Evolutionary conservation across 53 echinoderm and acorn worm genomes (phyloP).

Genomic region (Pentamera pediparva): DNA sequence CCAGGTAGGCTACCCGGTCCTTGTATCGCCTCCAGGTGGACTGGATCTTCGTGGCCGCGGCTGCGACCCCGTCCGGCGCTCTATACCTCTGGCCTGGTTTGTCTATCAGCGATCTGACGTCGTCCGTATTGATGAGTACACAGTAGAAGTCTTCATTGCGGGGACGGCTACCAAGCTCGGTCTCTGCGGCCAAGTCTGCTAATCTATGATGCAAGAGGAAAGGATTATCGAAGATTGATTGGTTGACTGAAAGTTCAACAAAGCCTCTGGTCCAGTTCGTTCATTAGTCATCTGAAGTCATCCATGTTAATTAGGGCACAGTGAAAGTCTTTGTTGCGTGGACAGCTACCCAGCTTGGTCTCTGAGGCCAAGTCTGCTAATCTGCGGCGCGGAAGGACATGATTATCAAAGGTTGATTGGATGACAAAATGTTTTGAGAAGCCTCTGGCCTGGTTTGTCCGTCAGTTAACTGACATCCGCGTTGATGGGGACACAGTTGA

Average conservation of each 20-base stretch:
- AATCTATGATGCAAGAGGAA: no score
- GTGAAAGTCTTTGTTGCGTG: constrained; percentile 59
- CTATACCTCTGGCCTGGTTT: constrained; percentile 80
- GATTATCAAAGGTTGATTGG: no score
- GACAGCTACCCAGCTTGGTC: constrained; percentile 74
- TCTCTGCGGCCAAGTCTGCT: constrained; percentile 88
- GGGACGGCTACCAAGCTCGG: constrained; percentile 76
- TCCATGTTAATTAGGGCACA: constrained; percentile 76
- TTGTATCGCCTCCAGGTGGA: constrained; percentile 78
- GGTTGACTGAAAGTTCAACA: no score
- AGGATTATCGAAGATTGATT: no score
- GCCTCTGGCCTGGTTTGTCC: constrained; percentile 68
- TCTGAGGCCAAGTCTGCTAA: constrained; percentile 89
- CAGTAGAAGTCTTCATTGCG: constrained; percentile 57
- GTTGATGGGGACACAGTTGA: constrained; percentile 67
- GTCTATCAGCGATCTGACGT: constrained; percentile 61
- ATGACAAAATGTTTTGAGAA: no score
- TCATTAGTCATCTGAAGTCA: constrained; percentile 63
- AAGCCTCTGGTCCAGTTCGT: constrained; percentile 69
- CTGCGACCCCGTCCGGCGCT: constrained; percentile 63
- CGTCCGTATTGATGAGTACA: constrained; percentile 78
- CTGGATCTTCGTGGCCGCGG: constrained; percentile 82
- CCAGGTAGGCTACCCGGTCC: constrained; percentile 71
- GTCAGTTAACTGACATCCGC: constrained; percentile 72
- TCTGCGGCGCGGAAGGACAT: no score